Percentiles rank a stretch among this genome's conserved stretches.
phyloP scores from a whole-genome alignment of 2,113 vertebrate species.

The Chloroceryle aenea region DNA sequence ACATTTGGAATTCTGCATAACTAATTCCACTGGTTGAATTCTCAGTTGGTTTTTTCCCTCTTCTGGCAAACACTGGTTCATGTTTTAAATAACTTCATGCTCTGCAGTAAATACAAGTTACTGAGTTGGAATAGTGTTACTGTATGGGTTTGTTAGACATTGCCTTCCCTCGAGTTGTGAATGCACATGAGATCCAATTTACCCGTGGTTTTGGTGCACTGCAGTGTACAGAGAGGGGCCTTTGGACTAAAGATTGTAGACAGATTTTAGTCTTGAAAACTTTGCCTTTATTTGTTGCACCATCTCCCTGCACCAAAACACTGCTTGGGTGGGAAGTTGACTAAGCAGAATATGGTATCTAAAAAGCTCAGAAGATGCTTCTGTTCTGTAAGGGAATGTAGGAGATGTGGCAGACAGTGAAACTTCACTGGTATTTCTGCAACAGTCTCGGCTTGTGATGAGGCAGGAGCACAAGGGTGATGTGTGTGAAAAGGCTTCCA shows the following conservation, averaged over 20 bases:
- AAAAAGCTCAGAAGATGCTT: neutral
- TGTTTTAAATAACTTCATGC: neutral
- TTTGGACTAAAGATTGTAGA: neutral
- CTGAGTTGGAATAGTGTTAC: neutral
- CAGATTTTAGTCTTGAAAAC: neutral
- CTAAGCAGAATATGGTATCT: neutral
- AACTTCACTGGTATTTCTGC: neutral
- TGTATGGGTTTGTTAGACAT: neutral
- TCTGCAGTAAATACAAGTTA: neutral
- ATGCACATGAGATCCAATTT: neutral
- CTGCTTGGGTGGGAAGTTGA: neutral
- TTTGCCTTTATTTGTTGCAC: neutral
- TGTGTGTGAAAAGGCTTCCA: neutral
- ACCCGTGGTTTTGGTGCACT: constrained; percentile 7
- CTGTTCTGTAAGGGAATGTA: neutral
- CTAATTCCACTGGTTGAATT: neutral
- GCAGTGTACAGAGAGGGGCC: neutral
- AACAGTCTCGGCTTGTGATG: neutral
- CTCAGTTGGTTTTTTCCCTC: neutral
- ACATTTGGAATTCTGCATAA: neutral
- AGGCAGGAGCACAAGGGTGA: neutral
- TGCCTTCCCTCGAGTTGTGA: neutral
- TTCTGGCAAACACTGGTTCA: neutral
- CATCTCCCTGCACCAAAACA: neutral
- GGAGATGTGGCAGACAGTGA: neutral